Evolutionary conservation across 1,140 invertebrate genomes (phyloP), one percentile per base, ranked within the genome.

Genomic region (Ericerus pela): DNA sequence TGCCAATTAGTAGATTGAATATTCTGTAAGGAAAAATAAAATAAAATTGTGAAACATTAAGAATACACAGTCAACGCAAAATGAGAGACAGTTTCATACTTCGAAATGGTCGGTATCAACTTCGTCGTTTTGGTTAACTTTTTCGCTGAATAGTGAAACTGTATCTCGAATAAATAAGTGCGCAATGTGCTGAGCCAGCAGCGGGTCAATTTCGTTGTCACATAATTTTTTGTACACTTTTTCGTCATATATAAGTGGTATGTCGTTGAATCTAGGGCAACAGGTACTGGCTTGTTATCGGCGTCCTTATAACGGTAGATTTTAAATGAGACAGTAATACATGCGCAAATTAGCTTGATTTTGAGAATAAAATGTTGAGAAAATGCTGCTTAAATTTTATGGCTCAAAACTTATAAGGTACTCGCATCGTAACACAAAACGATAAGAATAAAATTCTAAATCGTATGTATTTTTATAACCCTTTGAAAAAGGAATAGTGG

Each of bases 1-100:
- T 99, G 96, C 96, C 96, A 99, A 73, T 99, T 99, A 5, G 96
- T 99, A 0, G 95, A 98, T 70, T 99, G 96, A 63, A 99, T 96
- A 67, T 98, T 99, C 88, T 94, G 66, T 18, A 73, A 73, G 61
- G 52, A 43, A 54, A 62, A 58, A 61, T 56, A 53, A 61, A 12
- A 51, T 20, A 51, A 43, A 2, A 30, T 51, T 51, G 3, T 47
- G 12, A 14, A 53, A 20, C 22, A 16, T 53, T 53, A 24, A 53
- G 12, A 53, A 29, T 16, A 3, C 14, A 10, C 22, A 3, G 3
- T 28, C 20, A 28, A 43, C 6, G n/a, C n/a, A n/a, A n/a, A n/a
- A n/a, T n/a, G n/a, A n/a, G n/a, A n/a, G n/a, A n/a, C n/a, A n/a
- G n/a, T 47, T 22, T 47, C 16, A 51, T 22, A 62, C 91, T 76